Percentiles rank a stretch among this genome's conserved stretches.
Conservation (phyloP, 2,888 invertebrate genomes). For the Shargacucullia verbasci region DNA sequence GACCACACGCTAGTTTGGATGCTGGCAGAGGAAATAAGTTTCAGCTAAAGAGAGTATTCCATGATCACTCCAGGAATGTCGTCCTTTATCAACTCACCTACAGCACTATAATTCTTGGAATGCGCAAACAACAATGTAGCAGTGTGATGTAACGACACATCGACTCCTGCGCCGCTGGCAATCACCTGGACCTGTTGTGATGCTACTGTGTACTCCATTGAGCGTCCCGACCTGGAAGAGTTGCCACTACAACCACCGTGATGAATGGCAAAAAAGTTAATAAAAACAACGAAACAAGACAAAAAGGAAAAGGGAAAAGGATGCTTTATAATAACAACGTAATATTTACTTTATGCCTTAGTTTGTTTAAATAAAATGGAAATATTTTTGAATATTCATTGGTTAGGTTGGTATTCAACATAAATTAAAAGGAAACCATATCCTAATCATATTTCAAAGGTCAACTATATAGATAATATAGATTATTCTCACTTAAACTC, state of each 20-base stretch:
- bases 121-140: slow-evolving; percentile 79
- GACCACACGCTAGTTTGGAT: slow-evolving; percentile 78
- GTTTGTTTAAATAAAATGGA: no score
- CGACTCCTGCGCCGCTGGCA: slow-evolving; percentile 70
- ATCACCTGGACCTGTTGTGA: slow-evolving; percentile 87
- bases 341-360: no score
- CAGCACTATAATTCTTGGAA: slow-evolving; percentile 78
- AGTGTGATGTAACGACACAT: slow-evolving; percentile 74
- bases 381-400: no score
- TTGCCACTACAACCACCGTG: slow-evolving; percentile 68
- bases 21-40: slow-evolving; percentile 55
- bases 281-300: slow-evolving; percentile 3
- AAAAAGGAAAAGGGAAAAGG: no score
- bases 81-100: slow-evolving; percentile 67
- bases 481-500: slow-evolving; percentile 43
- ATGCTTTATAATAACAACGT: no score
- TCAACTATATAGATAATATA: no score
- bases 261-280: slow-evolving; percentile 37
- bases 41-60: no score
- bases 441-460: no score
- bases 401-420: no score
- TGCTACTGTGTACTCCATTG: slow-evolving; percentile 91
- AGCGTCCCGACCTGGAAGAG: slow-evolving; percentile 90
- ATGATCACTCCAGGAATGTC: no score
- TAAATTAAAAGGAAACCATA: no score